Evolutionary conservation across 2,888 invertebrate genomes (phyloP), one percentile per base, ranked within the genome.

Genomic region (Drosophila crucigera): DNA sequence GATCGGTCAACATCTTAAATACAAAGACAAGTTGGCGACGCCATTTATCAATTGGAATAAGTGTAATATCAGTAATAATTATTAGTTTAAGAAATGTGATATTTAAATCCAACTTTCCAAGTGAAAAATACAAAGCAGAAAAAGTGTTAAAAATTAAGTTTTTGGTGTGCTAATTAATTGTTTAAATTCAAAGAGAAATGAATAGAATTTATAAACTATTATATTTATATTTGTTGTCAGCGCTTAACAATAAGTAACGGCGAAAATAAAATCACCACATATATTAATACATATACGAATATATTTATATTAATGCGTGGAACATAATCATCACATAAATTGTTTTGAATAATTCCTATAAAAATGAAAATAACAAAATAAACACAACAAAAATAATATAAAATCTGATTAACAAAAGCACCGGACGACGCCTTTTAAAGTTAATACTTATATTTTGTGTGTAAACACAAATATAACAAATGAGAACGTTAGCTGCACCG

Each of bases 1-100:
- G 67, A 54, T 59, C 73, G 58, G 67, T 39, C 54, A 61, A 68
- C 63, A 80, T 68, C 73, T 31, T 43, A 56, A 58, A n/a, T 39
- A 39, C 35, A 47, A 16, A 25, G 43, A 55, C 16, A 31, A 11
- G 4, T 25, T 22, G 50, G 70, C 58, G 30, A 14, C 14, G 9
- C 43, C 16, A 31, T 31, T 25, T 9, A 43, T 59, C 22, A 33
- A 11, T 31, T 47, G 22, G 7, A 47, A 25, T 31, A 22, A 41
- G 41, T 43, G 41, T 41, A 30, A 58, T 43, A 2, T n/a, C 30
- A 11, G 19, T 25, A 50, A 52, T 31, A 5, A 1, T 16, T 39
- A n/a, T 43, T 22, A 43, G 16, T 41, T 9, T 56, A 16, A 9
- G 19, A 33, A 35, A 55, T 25, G 11, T 33, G 39, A 31, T 33